A percentile compares a stretch with the other conserved stretches of the same genome.
phyloP scores from a whole-genome alignment of 2,797 vertebrate genomes.

The Aulostomus chinensis region DNA sequence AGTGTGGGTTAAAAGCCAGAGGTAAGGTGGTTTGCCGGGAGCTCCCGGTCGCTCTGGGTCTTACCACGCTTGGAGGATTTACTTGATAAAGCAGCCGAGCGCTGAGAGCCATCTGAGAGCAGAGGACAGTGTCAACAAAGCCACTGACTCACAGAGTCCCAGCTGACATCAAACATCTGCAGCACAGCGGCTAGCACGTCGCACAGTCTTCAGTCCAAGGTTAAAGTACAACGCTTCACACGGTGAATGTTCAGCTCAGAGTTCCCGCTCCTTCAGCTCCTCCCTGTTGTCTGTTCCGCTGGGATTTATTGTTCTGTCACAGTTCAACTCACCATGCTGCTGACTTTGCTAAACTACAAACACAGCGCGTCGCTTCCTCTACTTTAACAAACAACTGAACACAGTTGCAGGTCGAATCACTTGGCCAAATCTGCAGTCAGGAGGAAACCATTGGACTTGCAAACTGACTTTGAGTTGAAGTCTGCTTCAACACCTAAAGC shows the following conservation, averaged over 20 bases:
- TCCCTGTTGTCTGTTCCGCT: too few relatives aligned
- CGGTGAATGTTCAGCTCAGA: slow-evolving; percentile 11
- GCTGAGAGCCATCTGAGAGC: slow-evolving; percentile 90
- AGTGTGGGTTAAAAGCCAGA: slow-evolving; percentile 50
- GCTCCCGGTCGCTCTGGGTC: slow-evolving; percentile 59
- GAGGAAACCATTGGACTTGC: too few relatives aligned
- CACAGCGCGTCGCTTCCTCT: too few relatives aligned
- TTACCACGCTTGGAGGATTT: slow-evolving; percentile 95
- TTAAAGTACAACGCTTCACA: not conserved
- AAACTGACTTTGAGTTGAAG: too few relatives aligned
- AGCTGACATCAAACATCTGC: slow-evolving; percentile 7
- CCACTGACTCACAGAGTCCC: slow-evolving; percentile 1
- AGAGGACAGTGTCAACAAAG: slow-evolving; percentile 71
- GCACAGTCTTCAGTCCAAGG: too few relatives aligned
- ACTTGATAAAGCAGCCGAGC: slow-evolving; percentile 86
- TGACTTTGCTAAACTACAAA: too few relatives aligned
- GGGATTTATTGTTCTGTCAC: not conserved
- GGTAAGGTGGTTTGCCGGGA: slow-evolving; percentile 18
- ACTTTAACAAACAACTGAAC: too few relatives aligned
- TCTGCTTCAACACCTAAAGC: too few relatives aligned
- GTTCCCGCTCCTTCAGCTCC: not conserved
- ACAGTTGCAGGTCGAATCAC: too few relatives aligned
- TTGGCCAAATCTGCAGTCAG: too few relatives aligned
- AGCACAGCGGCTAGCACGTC: not conserved
- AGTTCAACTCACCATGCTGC: too few relatives aligned